phyloP scores from a whole-genome alignment of 2,797 vertebrate species.

The Xiphorhynchus erythropygius region DNA sequence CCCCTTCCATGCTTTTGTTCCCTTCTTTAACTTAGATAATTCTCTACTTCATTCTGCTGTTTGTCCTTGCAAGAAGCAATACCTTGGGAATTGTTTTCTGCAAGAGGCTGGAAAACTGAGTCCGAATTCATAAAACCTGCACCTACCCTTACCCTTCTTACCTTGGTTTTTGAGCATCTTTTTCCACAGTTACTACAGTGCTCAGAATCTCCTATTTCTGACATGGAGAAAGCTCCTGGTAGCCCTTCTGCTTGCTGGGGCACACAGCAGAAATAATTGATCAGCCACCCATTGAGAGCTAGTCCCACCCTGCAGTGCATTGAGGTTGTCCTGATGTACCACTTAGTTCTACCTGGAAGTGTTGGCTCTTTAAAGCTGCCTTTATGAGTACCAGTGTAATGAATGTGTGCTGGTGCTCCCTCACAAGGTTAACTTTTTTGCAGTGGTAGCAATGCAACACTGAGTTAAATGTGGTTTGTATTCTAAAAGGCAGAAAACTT shows the following conservation, averaged over 20 bases:
- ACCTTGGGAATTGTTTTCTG: neutral
- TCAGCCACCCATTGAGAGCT: neutral
- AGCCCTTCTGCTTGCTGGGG: neutral
- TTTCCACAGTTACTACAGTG: neutral
- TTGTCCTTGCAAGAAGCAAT: neutral
- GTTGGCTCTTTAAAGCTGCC: neutral
- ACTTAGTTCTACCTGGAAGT: neutral
- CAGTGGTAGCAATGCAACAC: neutral
- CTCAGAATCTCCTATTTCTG: neutral
- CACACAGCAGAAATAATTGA: neutral
- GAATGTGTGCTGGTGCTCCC: neutral
- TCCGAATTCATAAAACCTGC: neutral
- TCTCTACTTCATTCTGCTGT: neutral
- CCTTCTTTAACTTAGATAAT: neutral
- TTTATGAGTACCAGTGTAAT: neutral
- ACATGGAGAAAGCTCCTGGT: neutral
- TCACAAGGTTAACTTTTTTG: neutral
- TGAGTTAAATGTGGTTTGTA: neutral
- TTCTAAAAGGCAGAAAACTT: neutral
- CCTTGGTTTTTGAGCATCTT: neutral
- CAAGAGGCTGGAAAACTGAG: neutral
- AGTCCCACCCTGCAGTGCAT: neutral
- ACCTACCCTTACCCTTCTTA: neutral
- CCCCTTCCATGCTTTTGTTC: neutral
- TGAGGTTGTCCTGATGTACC: neutral